Evolutionary conservation across 92 coral and sea anemone genomes (phyloP).

Genomic region (Isaurus tuberculatus): DNA sequence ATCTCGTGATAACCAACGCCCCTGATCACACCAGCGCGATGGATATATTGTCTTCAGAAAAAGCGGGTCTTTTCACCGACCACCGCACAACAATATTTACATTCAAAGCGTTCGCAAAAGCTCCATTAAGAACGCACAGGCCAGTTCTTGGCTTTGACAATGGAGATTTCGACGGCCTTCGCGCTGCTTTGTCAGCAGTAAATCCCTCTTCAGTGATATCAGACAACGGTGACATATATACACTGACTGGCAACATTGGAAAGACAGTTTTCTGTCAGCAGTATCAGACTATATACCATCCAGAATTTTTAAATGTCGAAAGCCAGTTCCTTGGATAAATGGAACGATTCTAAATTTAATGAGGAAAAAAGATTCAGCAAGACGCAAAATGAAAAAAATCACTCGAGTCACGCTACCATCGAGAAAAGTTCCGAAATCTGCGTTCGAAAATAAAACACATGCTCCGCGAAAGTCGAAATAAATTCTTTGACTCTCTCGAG

Average conservation of each 20-base stretch:
- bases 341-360: constrained; percentile 58
- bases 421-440: constrained; percentile 45
- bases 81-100: constrained; percentile 63
- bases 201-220: constrained; percentile 25
- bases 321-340: constrained; percentile 73
- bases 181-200: constrained; percentile 29
- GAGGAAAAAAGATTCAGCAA: constrained; percentile 60
- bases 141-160: constrained; percentile 61
- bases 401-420: constrained; percentile 16
- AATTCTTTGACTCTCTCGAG: constrained; percentile 60
- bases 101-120: constrained; percentile 51
- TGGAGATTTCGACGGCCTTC: constrained; percentile 64
- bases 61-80: constrained; percentile 62
- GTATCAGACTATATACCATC: constrained; percentile 61
- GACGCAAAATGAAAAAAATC: constrained; percentile 61
- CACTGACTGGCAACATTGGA: constrained; percentile 65
- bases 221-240: constrained; percentile 48
- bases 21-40: constrained; percentile 50
- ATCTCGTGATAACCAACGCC: constrained; percentile 61
- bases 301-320: constrained; percentile 52
- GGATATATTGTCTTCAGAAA: constrained; percentile 33
- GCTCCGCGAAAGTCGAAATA: constrained; percentile 60
- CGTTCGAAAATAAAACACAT: constrained; percentile 49
- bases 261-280: constrained; percentile 62
- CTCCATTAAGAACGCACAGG: constrained; percentile 44